phyloP scores from a whole-genome alignment of 2,797 vertebrate species.

The Pseudochromis fuscus region DNA sequence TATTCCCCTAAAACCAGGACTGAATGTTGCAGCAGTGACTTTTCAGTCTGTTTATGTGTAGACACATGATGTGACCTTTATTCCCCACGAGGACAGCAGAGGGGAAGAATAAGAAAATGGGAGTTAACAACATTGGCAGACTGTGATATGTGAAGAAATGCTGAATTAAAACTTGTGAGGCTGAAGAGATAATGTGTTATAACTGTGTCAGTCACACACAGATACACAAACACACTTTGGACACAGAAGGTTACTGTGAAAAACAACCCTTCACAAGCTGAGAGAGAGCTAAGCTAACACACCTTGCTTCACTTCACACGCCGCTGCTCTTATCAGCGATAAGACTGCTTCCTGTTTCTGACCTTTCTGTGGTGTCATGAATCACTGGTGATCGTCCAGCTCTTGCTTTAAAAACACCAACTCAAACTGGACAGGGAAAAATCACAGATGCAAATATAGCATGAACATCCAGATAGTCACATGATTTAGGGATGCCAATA shows the following conservation, averaged over 20 bases:
- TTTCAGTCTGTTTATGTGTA: conserved; percentile 8
- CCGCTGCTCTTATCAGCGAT: conserved; percentile 39
- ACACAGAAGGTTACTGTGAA: not conserved
- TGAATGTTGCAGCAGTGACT: not conserved
- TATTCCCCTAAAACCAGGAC: conserved; percentile 4
- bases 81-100: conserved; percentile 5
- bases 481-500: conserved; percentile 20
- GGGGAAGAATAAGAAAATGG: conserved; percentile 7
- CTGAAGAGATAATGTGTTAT: not conserved
- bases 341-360: conserved; percentile 25
- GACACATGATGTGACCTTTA: conserved; percentile 30
- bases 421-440: not conserved
- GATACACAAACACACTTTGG: conserved; percentile 4
- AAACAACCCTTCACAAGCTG: conserved; percentile 3
- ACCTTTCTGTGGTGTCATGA: conserved; percentile 20
- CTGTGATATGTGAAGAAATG: conserved; percentile 7
- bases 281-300: conserved; percentile 4
- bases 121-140: not conserved
- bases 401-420: conserved; percentile 10
- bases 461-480: not conserved
- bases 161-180: not conserved
- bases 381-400: not conserved
- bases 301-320: not conserved
- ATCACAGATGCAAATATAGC: conserved; percentile 18
- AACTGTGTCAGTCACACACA: conserved; percentile 3